phyloP scores from a whole-genome alignment of 2,888 invertebrate species.

The Sarcophaga variegata region DNA sequence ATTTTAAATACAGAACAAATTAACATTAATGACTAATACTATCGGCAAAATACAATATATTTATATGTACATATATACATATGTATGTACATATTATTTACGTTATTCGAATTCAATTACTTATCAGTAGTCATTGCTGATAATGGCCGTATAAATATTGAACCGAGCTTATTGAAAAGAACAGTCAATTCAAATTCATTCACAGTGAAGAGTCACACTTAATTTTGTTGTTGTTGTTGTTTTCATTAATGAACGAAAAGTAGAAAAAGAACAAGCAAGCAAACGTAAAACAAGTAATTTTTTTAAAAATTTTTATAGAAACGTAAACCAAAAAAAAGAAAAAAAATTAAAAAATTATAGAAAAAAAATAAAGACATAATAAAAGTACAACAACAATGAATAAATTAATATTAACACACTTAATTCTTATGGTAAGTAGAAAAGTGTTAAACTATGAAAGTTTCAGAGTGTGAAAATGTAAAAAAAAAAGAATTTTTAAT shows the following conservation, averaged over 20 bases:
- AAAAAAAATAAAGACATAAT: not conserved
- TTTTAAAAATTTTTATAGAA: not conserved
- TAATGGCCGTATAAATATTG: conserved; percentile 33
- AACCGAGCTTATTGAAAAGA: not conserved
- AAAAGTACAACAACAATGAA: not conserved
- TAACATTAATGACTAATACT: too few relatives aligned
- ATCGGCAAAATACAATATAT: too few relatives aligned
- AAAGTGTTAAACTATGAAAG: not conserved
- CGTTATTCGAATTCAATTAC: not conserved
- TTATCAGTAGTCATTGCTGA: conserved; percentile 43
- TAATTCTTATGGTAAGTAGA: not conserved
- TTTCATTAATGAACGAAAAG: not conserved
- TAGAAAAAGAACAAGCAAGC: not conserved
- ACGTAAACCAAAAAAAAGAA: not conserved
- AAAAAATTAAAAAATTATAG: too few relatives aligned
- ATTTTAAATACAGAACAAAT: too few relatives aligned
- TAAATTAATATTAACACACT: not conserved
- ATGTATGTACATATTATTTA: too few relatives aligned
- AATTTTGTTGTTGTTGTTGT: not conserved
- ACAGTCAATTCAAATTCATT: not conserved
- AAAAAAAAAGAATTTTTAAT: not conserved
- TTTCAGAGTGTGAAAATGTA: not conserved
- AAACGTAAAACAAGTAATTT: not conserved
- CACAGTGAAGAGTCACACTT: not conserved
- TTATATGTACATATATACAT: too few relatives aligned